Percentiles rank a stretch among this genome's conserved stretches.
Conservation (phyloP, 2,113 vertebrate species). For the Grallaria varia region DNA sequence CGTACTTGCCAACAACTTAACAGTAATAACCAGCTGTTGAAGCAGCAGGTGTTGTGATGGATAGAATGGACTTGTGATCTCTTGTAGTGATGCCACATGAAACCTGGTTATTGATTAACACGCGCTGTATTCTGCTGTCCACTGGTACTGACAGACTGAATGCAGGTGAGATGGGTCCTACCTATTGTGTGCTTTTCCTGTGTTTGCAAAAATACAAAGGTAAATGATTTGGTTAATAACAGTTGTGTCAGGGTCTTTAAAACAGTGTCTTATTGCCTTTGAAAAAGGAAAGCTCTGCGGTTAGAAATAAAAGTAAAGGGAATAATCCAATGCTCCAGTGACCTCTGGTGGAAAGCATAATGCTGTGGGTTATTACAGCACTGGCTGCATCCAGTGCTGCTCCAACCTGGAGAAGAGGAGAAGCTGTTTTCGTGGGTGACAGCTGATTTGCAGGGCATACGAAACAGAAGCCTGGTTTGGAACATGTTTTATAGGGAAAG, state of each 20-base stretch:
- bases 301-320: neutral
- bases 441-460: neutral
- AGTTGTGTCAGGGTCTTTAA: neutral
- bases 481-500: neutral
- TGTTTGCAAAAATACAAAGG: neutral
- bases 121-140: neutral
- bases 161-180: neutral
- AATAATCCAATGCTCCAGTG: constrained; percentile 54
- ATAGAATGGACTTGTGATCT: neutral
- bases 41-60: neutral
- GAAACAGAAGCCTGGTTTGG: neutral
- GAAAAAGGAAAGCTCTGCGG: neutral
- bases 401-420: neutral
- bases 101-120: neutral
- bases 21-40: neutral
- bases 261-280: neutral
- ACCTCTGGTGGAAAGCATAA: constrained; percentile 69
- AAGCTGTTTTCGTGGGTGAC: neutral
- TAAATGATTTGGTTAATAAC: neutral
- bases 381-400: neutral
- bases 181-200: neutral
- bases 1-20: neutral
- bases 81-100: neutral
- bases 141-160: neutral
- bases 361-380: neutral